Evolutionary conservation across 2,113 vertebrate genomes (phyloP).

Genomic region (Ctenodactylus gundi): DNA sequence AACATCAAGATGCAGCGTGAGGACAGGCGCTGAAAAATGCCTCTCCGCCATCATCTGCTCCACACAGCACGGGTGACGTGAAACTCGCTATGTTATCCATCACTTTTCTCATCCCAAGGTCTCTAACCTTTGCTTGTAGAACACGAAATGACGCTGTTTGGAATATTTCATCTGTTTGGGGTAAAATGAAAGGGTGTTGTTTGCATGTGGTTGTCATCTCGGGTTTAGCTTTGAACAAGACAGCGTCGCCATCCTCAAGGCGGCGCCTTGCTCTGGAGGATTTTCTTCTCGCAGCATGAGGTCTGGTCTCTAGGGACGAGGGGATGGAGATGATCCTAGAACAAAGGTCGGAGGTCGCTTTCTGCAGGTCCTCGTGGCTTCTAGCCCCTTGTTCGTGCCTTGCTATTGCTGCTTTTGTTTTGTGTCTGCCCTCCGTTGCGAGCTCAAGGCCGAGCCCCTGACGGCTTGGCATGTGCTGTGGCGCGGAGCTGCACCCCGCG

Average conservation of each 20-base stretch:
- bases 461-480: neutral
- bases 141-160: neutral
- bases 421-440: too few species aligned
- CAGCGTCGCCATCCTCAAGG: rapidly evolving
- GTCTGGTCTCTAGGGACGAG: neutral
- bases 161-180: slow-evolving; percentile 71
- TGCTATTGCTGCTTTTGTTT: neutral
- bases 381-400: neutral
- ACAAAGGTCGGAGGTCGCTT: neutral
- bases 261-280: neutral
- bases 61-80: rapidly evolving
- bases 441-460: too few species aligned
- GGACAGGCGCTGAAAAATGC: rapidly evolving
- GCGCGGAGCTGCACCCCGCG: neutral
- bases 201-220: neutral
- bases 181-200: neutral
- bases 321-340: neutral
- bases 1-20: neutral
- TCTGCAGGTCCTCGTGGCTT: neutral
- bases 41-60: neutral
- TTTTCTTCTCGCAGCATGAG: neutral
- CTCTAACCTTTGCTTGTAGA: neutral
- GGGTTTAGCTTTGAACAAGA: neutral
- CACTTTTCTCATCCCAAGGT: neutral
- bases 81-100: neutral